These are phyloP conservation scores for Neodon shergylaensis DNA, from an alignment of 2,113 vertebrate genomes.

Conservation along the genomic window DNA sequence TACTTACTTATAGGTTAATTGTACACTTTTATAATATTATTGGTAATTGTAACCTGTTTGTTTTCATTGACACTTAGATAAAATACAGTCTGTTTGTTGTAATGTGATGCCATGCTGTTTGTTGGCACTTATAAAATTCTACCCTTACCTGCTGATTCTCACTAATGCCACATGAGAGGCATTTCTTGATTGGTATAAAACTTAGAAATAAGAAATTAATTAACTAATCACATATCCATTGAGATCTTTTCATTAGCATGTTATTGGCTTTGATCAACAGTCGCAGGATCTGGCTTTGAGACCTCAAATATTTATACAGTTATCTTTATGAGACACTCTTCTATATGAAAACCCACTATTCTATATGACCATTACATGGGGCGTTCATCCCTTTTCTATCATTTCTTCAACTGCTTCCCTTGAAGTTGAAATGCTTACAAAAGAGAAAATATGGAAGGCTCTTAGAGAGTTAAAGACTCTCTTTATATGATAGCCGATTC, in stretches of 20 bases:
- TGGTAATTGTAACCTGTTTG: slow-evolving; percentile 40
- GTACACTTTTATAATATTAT: slow-evolving; percentile 16
- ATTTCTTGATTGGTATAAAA: slow-evolving; percentile 58
- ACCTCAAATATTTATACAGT: background rate
- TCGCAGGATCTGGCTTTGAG: background rate
- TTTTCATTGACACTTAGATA: slow-evolving; percentile 19
- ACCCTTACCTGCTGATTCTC: slow-evolving; percentile 36
- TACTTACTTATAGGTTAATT: slow-evolving; percentile 32
- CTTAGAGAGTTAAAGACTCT: background rate
- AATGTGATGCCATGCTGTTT: background rate
- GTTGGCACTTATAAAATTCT: slow-evolving; percentile 15
- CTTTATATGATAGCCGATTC: slow-evolving; percentile 9
- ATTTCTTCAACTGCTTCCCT: slow-evolving; percentile 11
- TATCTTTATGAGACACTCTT: background rate
- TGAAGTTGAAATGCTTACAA: background rate
- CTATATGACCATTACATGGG: background rate
- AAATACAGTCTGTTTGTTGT: background rate
- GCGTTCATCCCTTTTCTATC: background rate
- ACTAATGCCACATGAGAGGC: background rate
- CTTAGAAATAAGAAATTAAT: slow-evolving; percentile 48
- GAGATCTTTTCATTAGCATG: slow-evolving; percentile 8
- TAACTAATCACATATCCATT: slow-evolving; percentile 25
- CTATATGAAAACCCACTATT: background rate
- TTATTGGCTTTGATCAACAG: slow-evolving; percentile 40
- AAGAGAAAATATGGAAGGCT: background rate